A percentile compares a stretch with the other conserved stretches of the same genome.
Conservation (phyloP, 2,888 invertebrate species). For the Hypomecis atomaria region DNA sequence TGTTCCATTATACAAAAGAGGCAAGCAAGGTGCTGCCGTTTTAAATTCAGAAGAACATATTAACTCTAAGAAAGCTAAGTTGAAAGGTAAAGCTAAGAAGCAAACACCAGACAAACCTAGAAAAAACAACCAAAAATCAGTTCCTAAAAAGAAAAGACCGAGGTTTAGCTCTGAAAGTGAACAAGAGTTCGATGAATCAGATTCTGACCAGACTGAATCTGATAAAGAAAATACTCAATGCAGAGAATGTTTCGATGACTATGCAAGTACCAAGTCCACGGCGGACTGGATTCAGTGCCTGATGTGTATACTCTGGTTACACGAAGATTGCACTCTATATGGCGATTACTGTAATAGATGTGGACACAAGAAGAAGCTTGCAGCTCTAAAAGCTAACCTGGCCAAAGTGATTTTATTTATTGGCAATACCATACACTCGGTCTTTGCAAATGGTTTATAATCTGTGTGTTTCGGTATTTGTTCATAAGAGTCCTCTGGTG, state of each 20-base stretch:
- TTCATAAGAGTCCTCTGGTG: too few relatives aligned
- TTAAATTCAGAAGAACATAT: slow-evolving; percentile 34
- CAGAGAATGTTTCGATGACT: slow-evolving; percentile 35
- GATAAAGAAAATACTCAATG: slow-evolving; percentile 29
- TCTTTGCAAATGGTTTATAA: too few relatives aligned
- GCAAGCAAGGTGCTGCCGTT: slow-evolving; percentile 34
- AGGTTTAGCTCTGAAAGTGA: slow-evolving; percentile 23
- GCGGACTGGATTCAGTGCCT: slow-evolving; percentile 40
- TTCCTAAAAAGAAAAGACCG: slow-evolving; percentile 20
- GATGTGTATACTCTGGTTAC: slow-evolving; percentile 39
- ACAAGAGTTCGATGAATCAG: slow-evolving; percentile 18
- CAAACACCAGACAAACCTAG: slow-evolving; percentile 31
- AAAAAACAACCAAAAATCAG: slow-evolving; percentile 17
- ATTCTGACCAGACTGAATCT: slow-evolving; percentile 13
- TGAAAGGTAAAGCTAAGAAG: slow-evolving; percentile 26
- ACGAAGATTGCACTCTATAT: slow-evolving; percentile 39
- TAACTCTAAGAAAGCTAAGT: slow-evolving; percentile 33
- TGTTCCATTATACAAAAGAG: slow-evolving; percentile 37
- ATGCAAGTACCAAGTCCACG: slow-evolving; percentile 31
- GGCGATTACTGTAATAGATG: slow-evolving; percentile 39
- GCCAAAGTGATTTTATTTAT: slow-evolving; percentile 29
- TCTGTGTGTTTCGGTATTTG: too few relatives aligned
- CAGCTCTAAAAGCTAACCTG: slow-evolving; percentile 28
- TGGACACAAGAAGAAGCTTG: slow-evolving; percentile 25
- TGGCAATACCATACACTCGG: too few relatives aligned